Conservation (phyloP, 2,888 invertebrate genomes). For the Electrophaes corylata region DNA sequence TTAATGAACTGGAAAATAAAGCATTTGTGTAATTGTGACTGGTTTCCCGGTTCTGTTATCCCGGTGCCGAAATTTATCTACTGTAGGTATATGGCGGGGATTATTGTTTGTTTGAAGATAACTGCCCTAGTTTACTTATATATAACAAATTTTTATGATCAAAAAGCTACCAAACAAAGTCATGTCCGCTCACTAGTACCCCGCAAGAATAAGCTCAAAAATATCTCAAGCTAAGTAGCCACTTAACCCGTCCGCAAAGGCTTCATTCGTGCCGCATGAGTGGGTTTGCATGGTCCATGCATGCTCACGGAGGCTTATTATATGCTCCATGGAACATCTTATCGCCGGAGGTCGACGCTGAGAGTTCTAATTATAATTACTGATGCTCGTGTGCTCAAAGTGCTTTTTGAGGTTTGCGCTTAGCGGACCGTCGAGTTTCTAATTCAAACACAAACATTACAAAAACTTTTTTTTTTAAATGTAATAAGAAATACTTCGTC, state of each 20-base stretch:
- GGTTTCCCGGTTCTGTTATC: too few relatives aligned
- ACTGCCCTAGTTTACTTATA: too few relatives aligned
- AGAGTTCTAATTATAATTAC: slow-evolving; percentile 78
- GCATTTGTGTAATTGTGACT: slow-evolving; percentile 25
- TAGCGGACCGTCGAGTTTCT: slow-evolving; percentile 37
- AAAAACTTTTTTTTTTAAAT: not conserved
- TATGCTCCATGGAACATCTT: slow-evolving; percentile 80
- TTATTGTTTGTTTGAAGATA: too few relatives aligned
- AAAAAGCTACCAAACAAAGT: not conserved
- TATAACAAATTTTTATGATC: not conserved
- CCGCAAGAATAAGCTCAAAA: slow-evolving; percentile 37
- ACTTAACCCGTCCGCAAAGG: slow-evolving; percentile 58
- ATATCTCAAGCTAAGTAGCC: slow-evolving; percentile 49
- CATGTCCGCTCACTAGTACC: slow-evolving; percentile 10
- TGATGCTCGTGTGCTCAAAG: slow-evolving; percentile 75
- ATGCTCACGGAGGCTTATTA: slow-evolving; percentile 65
- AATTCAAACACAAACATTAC: slow-evolving; percentile 14
- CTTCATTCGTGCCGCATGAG: slow-evolving; percentile 64
- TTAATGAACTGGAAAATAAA: slow-evolving; percentile 41
- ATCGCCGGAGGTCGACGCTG: slow-evolving; percentile 73
- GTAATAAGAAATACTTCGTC: too few relatives aligned
- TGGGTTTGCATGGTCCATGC: slow-evolving; percentile 67
- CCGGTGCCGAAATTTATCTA: too few relatives aligned
- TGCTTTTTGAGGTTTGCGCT: slow-evolving; percentile 58
- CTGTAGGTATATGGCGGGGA: too few relatives aligned